These are phyloP conservation scores for Muscicapa comitata DNA, from an alignment of 2,797 vertebrate genomes.

Conservation along the genomic window DNA sequence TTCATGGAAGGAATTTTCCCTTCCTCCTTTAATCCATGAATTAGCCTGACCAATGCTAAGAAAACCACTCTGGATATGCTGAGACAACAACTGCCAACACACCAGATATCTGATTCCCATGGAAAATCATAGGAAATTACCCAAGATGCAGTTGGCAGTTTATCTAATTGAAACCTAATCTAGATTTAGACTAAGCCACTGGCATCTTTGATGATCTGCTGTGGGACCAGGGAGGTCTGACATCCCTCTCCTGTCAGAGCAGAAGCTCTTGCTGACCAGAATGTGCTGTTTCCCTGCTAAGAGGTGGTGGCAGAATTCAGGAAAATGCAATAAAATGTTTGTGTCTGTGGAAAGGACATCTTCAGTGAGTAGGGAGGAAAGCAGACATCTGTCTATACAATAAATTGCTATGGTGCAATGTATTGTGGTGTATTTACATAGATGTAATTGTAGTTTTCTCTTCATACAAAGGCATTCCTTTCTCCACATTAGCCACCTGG, in stretches of 20 bases:
- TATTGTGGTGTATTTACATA: neutral
- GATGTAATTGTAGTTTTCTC: neutral
- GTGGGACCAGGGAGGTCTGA: neutral
- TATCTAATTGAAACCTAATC: neutral
- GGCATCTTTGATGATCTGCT: neutral
- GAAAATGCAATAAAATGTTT: neutral
- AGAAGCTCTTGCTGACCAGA: neutral
- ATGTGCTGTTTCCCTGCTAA: neutral
- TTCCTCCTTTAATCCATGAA: neutral
- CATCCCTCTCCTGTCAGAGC: neutral
- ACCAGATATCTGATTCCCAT: neutral
- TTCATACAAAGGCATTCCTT: neutral
- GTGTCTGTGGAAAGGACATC: neutral
- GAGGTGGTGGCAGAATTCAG: neutral
- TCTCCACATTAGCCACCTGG: neutral
- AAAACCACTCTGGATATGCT: neutral
- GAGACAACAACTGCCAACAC: neutral
- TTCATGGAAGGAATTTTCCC: conserved; percentile 2
- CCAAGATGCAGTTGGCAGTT: neutral
- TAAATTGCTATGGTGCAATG: neutral
- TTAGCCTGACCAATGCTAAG: neutral
- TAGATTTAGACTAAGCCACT: neutral
- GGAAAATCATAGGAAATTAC: neutral
- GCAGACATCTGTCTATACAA: neutral
- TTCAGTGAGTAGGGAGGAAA: neutral